Percentiles rank a stretch among this genome's conserved stretches.
These are phyloP conservation scores for Urophycis tenuis DNA, from an alignment of 2,797 vertebrate genomes.

Conservation along the genomic window DNA sequence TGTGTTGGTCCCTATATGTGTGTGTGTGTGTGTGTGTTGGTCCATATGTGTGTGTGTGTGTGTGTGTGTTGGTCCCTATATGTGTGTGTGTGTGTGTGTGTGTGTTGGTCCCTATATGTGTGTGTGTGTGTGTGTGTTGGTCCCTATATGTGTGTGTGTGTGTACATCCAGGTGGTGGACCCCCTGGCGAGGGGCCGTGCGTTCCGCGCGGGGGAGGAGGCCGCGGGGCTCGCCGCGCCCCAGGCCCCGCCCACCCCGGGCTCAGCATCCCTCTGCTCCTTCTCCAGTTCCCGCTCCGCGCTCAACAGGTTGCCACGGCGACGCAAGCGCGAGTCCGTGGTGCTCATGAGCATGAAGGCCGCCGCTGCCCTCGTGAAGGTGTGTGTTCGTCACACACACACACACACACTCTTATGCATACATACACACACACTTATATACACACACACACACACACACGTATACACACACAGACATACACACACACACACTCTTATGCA, in stretches of 20 bases:
- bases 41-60: neutral
- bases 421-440: no score
- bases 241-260: constrained; percentile 84
- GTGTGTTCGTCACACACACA: constrained; percentile 6
- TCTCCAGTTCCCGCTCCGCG: constrained; percentile 92
- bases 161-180: constrained; percentile 80
- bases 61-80: neutral
- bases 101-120: constrained; percentile 1
- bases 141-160: constrained; percentile 7
- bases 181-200: constrained; percentile 89
- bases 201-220: constrained; percentile 86
- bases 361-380: constrained; percentile 92
- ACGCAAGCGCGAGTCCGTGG: constrained; percentile 91
- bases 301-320: constrained; percentile 81
- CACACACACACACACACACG: neutral
- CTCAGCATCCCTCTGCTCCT: constrained; percentile 88
- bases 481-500: neutral
- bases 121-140: neutral
- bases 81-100: neutral
- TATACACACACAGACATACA: no score
- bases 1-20: neutral
- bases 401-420: no score
- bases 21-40: neutral
- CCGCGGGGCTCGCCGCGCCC: constrained; percentile 74
- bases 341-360: constrained; percentile 92